Conservation (phyloP, 2,888 invertebrate genomes). For the Anodontia alba region DNA sequence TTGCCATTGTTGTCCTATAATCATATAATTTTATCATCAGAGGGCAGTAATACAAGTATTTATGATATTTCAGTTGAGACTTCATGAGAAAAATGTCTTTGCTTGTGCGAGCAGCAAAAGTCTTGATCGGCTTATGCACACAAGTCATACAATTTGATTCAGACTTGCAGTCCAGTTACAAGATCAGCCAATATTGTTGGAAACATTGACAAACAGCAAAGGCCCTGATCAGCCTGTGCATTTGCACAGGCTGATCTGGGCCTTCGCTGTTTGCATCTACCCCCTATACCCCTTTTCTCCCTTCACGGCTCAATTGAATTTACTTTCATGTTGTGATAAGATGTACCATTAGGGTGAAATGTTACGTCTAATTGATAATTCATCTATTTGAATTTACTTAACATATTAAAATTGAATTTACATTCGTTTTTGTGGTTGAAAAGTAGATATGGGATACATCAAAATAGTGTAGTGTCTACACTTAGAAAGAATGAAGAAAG, state of each 20-base stretch:
- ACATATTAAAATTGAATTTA: not conserved
- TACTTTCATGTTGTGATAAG: constrained; percentile 17
- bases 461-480: not conserved
- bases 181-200: no score
- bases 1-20: not conserved
- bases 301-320: not conserved
- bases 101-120: no score
- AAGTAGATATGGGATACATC: constrained; percentile 1
- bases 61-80: not conserved
- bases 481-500: no score
- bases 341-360: not conserved
- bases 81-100: no score
- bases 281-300: no score
- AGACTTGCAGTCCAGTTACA: no score
- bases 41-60: not conserved
- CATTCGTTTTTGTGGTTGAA: not conserved
- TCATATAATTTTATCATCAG: constrained; percentile 10
- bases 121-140: no score
- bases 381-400: constrained; percentile 12
- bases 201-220: no score
- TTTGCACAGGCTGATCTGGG: no score
- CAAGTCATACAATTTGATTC: no score
- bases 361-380: constrained; percentile 2
- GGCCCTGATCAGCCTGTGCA: no score
- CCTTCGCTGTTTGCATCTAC: no score